These are phyloP conservation scores for Yponomeuta cagnagella DNA, from an alignment of 2,888 invertebrate species.

Conservation along the genomic window DNA sequence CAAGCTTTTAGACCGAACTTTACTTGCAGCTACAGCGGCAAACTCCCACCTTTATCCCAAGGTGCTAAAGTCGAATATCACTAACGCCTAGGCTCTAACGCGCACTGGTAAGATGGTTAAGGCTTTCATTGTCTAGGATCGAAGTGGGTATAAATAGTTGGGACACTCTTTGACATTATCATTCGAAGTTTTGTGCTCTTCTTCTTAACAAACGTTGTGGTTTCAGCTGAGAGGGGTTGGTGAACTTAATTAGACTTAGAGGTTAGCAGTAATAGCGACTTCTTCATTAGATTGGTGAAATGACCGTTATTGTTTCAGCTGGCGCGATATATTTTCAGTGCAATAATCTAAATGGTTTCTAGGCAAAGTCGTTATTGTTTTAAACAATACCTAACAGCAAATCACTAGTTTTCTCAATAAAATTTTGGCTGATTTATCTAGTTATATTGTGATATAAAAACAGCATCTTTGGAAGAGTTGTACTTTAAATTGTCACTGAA, in stretches of 20 bases:
- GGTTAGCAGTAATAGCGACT: too few relatives aligned
- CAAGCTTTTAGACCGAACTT: not conserved
- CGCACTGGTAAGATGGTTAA: not conserved
- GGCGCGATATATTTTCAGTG: not conserved
- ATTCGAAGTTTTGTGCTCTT: slow-evolving; percentile 38
- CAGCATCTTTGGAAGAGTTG: too few relatives aligned
- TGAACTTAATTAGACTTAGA: not conserved
- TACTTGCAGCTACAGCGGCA: not conserved
- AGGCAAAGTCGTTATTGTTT: too few relatives aligned
- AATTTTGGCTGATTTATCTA: too few relatives aligned
- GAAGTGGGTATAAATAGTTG: slow-evolving; percentile 52
- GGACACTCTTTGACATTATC: slow-evolving; percentile 32
- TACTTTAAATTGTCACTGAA: too few relatives aligned
- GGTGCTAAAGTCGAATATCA: not conserved
- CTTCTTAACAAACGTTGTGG: slow-evolving; percentile 17
- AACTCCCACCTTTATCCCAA: not conserved
- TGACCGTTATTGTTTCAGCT: too few relatives aligned
- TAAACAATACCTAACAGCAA: too few relatives aligned
- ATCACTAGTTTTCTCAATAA: too few relatives aligned
- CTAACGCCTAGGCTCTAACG: not conserved
- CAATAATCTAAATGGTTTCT: not conserved
- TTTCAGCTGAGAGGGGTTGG: slow-evolving; percentile 3
- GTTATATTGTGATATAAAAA: too few relatives aligned
- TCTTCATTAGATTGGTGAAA: too few relatives aligned
- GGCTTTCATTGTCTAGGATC: slow-evolving; percentile 7